Evolutionary conservation across 1,140 invertebrate species (phyloP), one percentile per base, ranked within the genome.

Genomic region (Chironomus tepperi): DNA sequence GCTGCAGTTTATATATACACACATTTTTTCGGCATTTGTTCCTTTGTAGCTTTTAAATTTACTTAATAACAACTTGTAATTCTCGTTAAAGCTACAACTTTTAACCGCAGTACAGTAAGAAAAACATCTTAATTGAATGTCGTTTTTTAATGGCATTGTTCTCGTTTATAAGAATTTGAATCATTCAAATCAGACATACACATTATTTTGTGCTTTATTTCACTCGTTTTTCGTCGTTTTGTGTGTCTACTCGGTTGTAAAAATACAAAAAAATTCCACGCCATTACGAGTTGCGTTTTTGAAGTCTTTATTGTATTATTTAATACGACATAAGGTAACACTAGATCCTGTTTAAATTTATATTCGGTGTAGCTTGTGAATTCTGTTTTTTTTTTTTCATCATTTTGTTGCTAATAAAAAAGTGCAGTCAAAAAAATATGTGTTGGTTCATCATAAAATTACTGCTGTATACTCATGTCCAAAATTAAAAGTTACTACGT

Each of bases 91-190:
- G 47, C 47, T 57, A 15, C 47, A 57, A 57, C 47, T 57, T 57
- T 57, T 57, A 57, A 12, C 47, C 12, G 47, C 47, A 57, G 24
- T 57, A n/a, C 47, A 57, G 12, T 15, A 57, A 57, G 24, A 34
- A 47, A 57, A 57, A 70, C 65, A 70, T 70, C 65, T 70, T 70
- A 70, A 70, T 70, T 70, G 65, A 70, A 70, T 70, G 65, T 70
- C 65, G 65, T 70, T 57, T 57, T 57, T 70, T 7, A 70, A 70
- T 70, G 65, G 16, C 65, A 21, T 70, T 70, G 65, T 21, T 70
- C 19, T 70, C 10, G 65, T 70, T 70, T 16, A 16, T 18, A 70
- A 70, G 16, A 70, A 70, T 70, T 70, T 21, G 65, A 70, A 18
- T 16, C 65, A 70, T 70, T 21, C 65, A 70, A 70, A 70, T 70